Percentiles rank a stretch among this genome's conserved stretches.
These are phyloP conservation scores for Arctopsyche grandis DNA, from an alignment of 1,140 invertebrate species.

Conservation along the genomic window DNA sequence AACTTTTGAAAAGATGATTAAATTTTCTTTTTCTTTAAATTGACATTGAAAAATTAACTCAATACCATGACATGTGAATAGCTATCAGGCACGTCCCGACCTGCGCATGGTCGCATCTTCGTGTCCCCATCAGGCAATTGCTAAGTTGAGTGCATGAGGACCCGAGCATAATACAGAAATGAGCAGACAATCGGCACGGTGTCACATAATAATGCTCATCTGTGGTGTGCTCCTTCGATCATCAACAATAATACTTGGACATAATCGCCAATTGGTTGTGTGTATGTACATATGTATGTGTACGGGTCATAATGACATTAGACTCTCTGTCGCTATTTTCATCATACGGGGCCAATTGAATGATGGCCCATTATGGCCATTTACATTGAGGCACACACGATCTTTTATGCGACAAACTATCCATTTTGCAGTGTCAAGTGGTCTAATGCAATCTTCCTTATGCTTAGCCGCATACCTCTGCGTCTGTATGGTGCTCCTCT, in stretches of 20 bases:
- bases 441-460: conserved; percentile 15
- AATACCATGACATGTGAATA: too few relatives aligned
- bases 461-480: not conserved
- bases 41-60: too few relatives aligned
- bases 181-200: conserved; percentile 32
- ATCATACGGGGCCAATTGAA: conserved; percentile 52
- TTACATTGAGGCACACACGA: conserved; percentile 31
- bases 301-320: conserved; percentile 38
- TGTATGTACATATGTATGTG: conserved; percentile 25
- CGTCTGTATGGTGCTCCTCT: too few relatives aligned
- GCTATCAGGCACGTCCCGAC: too few relatives aligned
- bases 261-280: conserved; percentile 50
- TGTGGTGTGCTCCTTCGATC: conserved; percentile 15
- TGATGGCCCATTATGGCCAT: conserved; percentile 51
- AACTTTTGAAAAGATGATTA: too few relatives aligned
- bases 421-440: conserved; percentile 40
- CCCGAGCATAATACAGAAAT: conserved; percentile 21
- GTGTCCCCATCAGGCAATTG: too few relatives aligned
- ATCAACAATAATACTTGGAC: conserved; percentile 29
- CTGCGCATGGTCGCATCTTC: too few relatives aligned
- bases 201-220: conserved; percentile 34
- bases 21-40: too few relatives aligned
- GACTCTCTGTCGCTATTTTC: conserved; percentile 50
- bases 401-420: conserved; percentile 52
- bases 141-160: too few relatives aligned